These are phyloP conservation scores for Hypsibius dujardini DNA, from an alignment of 1,140 invertebrate genomes.

Conservation along the genomic window DNA sequence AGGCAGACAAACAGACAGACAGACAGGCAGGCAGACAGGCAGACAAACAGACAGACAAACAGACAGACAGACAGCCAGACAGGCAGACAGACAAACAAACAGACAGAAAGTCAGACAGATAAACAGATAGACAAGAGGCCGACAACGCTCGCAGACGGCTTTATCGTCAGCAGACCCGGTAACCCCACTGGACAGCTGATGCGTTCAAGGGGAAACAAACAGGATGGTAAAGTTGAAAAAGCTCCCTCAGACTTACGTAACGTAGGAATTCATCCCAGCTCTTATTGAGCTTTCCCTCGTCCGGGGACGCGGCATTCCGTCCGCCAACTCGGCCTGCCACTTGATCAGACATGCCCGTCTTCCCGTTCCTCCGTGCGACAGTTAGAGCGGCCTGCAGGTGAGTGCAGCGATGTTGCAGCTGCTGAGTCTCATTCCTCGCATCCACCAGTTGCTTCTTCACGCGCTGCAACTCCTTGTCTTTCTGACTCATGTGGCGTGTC, in stretches of 20 bases:
- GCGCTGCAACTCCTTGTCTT: background rate
- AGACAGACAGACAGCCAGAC: too few relatives aligned
- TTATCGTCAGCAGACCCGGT: too few relatives aligned
- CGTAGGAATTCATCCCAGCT: slow-evolving; percentile 1
- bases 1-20: too few relatives aligned
- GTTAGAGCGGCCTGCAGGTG: background rate
- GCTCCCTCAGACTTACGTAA: background rate
- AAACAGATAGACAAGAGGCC: too few relatives aligned
- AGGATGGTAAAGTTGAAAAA: background rate
- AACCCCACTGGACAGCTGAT: too few relatives aligned
- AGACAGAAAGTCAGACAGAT: too few relatives aligned
- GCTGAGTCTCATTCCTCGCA: background rate
- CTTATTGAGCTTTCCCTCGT: background rate
- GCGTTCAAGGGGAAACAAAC: too few relatives aligned
- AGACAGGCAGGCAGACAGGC: too few relatives aligned
- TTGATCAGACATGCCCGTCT: background rate
- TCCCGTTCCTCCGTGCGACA: background rate
- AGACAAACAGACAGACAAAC: too few relatives aligned
- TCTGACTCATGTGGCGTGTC: background rate
- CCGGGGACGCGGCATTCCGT: background rate
- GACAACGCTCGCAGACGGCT: too few relatives aligned
- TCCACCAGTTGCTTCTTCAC: background rate
- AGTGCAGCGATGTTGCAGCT: background rate
- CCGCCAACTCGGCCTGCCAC: slow-evolving; percentile 1
- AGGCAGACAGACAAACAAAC: too few relatives aligned